Conservation (phyloP, 1,140 invertebrate species). For the Mesaphorura yosii region DNA sequence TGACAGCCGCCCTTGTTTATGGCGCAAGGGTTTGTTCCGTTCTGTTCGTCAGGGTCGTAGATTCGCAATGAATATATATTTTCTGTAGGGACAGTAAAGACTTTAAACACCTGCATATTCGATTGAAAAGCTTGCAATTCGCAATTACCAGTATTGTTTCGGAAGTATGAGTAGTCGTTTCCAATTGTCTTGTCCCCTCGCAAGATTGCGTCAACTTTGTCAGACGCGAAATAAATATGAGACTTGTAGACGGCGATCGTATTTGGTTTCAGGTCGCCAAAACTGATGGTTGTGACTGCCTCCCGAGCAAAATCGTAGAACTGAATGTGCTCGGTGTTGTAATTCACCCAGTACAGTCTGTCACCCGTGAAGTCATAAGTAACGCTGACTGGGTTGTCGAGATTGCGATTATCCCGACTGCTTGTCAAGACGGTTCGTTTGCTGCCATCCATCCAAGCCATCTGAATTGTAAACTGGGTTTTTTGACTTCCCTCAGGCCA, state of each 20-base stretch:
- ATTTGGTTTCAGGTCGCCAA: conserved; percentile 36
- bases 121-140: no score
- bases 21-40: conserved; percentile 41
- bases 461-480: conserved; percentile 44
- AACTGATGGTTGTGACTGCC: conserved; percentile 37
- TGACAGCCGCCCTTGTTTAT: conserved; percentile 51
- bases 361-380: conserved; percentile 47
- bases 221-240: conserved; percentile 49
- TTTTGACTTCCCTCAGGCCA: conserved; percentile 42
- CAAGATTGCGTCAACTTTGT: conserved; percentile 45
- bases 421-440: conserved; percentile 38
- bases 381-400: conserved; percentile 39
- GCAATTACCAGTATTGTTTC: conserved; percentile 49
- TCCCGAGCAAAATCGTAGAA: conserved; percentile 47
- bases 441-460: conserved; percentile 43
- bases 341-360: conserved; percentile 53
- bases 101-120: no score
- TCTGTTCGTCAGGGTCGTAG: conserved; percentile 54
- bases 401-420: conserved; percentile 30
- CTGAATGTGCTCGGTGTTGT: conserved; percentile 42
- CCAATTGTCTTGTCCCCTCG: conserved; percentile 43
- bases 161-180: conserved; percentile 35
- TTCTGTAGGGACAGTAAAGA: conserved; percentile 15
- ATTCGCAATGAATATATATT: conserved; percentile 35
- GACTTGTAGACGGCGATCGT: conserved; percentile 49